Conservation (phyloP, 2,797 vertebrate genomes). For the Babyrousa celebensis region DNA sequence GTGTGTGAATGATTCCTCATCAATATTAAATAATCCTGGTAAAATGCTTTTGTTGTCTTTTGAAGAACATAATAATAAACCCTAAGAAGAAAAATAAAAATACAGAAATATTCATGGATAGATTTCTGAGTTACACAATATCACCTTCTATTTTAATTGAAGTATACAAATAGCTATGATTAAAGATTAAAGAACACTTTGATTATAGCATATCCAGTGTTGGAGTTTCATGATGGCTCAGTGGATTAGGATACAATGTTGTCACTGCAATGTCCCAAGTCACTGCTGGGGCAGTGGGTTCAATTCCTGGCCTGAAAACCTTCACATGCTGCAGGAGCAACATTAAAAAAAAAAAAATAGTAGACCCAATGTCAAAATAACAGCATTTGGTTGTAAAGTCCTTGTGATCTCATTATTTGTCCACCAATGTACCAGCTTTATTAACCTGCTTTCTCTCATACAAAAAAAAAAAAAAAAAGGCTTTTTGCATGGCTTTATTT, state of each 20-base stretch:
- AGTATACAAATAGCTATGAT: neutral
- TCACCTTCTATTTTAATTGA: constrained; percentile 10
- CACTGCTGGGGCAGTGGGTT: no score
- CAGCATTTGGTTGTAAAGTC: neutral
- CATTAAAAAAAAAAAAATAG: neutral
- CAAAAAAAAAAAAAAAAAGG: neutral
- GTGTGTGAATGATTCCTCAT: neutral
- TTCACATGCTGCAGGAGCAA: no score
- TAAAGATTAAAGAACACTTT: constrained; percentile 28
- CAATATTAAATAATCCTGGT: neutral
- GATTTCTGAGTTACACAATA: constrained; percentile 23
- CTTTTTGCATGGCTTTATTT: constrained; percentile 35
- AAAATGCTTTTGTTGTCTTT: constrained; percentile 15
- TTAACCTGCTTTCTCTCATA: neutral
- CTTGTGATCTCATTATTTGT: neutral
- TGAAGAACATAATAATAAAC: constrained; percentile 33
- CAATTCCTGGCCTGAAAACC: no score
- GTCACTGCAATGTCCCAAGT: no score
- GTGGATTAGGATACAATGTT: no score
- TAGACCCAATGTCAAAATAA: neutral
- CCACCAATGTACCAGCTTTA: neutral
- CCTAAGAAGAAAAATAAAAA: constrained; percentile 55
- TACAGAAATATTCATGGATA: neutral
- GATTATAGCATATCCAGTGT: neutral
- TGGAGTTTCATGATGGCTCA: no score